phyloP scores from a whole-genome alignment of 2,797 vertebrate genomes.

The Hipposideros larvatus region DNA sequence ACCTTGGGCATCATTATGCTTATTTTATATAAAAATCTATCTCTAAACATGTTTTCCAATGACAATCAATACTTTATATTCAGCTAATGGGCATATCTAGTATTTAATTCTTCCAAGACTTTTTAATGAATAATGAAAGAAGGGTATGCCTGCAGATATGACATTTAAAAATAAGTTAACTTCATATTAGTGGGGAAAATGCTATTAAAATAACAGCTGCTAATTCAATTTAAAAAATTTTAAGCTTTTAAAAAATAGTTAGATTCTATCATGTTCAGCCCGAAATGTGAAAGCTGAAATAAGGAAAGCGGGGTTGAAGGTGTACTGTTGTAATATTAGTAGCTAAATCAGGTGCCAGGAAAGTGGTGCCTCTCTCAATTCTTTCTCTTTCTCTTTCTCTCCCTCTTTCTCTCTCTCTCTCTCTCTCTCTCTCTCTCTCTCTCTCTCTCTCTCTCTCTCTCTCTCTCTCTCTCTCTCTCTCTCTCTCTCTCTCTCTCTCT shows the following conservation, averaged over 20 bases:
- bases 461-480: too few species aligned
- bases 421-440: too few species aligned
- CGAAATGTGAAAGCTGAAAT: neutral
- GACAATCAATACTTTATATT: neutral
- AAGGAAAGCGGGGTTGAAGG: neutral
- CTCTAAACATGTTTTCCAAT: constrained; percentile 12
- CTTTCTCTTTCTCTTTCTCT: neutral
- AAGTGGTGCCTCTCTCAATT: neutral
- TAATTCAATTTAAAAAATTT: neutral
- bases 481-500: too few species aligned
- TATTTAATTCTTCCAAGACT: constrained; percentile 30
- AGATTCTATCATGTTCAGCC: constrained; percentile 14
- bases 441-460: neutral
- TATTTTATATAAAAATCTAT: constrained; percentile 9
- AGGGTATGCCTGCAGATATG: neutral
- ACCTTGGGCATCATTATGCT: neutral
- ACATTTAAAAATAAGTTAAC: constrained; percentile 33
- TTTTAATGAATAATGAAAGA: constrained; percentile 15
- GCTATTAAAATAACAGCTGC: neutral
- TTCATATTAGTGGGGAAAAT: neutral
- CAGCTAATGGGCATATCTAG: neutral
- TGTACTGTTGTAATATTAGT: neutral
- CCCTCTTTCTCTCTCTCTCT: too few species aligned
- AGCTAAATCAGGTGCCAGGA: neutral
- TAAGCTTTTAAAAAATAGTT: neutral